Evolutionary conservation across 1,140 invertebrate species (phyloP).

Genomic region (Drosophila micromelanica): DNA sequence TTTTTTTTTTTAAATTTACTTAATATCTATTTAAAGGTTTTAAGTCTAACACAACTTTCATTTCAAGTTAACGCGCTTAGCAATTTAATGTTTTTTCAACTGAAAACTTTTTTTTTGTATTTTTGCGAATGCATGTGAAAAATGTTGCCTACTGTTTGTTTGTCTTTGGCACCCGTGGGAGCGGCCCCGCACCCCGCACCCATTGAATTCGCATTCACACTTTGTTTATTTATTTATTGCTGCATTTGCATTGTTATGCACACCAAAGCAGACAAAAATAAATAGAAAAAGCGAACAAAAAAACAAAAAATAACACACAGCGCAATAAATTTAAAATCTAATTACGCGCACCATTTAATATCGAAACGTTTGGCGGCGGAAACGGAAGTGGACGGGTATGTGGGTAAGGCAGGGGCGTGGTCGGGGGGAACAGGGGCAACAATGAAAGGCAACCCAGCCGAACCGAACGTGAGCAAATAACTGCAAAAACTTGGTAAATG

Average conservation of each 20-base stretch:
- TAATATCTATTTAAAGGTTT: too few species aligned
- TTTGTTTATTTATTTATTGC: conserved; percentile 80
- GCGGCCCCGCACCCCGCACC: conserved; percentile 24
- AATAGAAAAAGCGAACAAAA: background rate
- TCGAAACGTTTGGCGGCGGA: conserved; percentile 53
- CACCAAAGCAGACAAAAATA: conserved; percentile 69
- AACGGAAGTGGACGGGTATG: conserved; percentile 40
- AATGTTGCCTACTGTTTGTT: conserved; percentile 2
- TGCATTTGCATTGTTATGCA: conserved; percentile 76
- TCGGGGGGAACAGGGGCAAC: background rate
- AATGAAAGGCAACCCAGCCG: conserved; percentile 1
- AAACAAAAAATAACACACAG: conserved; percentile 19
- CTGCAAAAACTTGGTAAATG: conserved; percentile 30
- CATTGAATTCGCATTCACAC: conserved; percentile 72
- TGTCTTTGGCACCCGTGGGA: conserved; percentile 12
- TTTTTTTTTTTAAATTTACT: too few species aligned
- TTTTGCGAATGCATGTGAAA: background rate
- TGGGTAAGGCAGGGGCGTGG: too few species aligned
- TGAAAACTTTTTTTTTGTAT: background rate
- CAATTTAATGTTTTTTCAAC: background rate
- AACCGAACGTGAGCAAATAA: conserved; percentile 60
- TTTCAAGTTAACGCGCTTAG: too few species aligned
- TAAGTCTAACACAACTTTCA: too few species aligned
- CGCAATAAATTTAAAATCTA: conserved; percentile 83
- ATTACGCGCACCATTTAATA: conserved; percentile 83